Base-by-base conservation (phyloP, 2,888 invertebrate genomes). In the Calameuta idolon region DNA sequence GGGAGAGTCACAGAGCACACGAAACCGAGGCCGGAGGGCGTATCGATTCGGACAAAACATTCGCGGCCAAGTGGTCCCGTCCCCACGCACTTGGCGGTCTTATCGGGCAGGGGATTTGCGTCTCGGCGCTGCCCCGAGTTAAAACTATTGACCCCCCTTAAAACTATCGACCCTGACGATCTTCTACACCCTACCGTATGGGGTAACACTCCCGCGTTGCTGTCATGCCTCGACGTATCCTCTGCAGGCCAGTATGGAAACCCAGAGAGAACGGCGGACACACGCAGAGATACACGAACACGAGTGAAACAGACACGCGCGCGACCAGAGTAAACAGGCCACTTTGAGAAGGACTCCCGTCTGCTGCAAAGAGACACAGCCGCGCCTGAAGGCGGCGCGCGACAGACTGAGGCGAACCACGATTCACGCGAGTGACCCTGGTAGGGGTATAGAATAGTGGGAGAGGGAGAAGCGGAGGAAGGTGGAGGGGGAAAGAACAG, bases 161-260 rank as follows among this genome's bases (percentile, higher is more conserved):
- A 55, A 55, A 55, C 55, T 55, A 55, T 55, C 55, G 55, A 55
- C 55, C 55, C 55, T 55, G 40, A 69, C 35, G 75, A 77, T 77
- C 68, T 34, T 77, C 37, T 77, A 69, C 40, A 40, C 86, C 89
- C 87, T 90, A 90, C 90, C 90, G 90, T 90, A 89, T 89, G 87
- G 90, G 88, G 87, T 90, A 90, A 87, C 88, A 89, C 86, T 90
- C 89, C 88, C 88, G 89, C 87, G 90, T 89, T 83, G 89, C 89
- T 85, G 89, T 88, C 90, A 90, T 89, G 84, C 85, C 85, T 81
- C 82, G 71, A 71, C 30, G 33, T 33, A 71, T 71, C 34, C 71
- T 33, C 71, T 71, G 31, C 71, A 34, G 33, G 55, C 55, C 55
- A 55, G 55, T 55, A 23, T 55, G 55, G 55, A 55, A 55, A 55